These are phyloP conservation scores for Anhinga rufa DNA, from an alignment of 2,113 vertebrate species.

Conservation along the genomic window DNA sequence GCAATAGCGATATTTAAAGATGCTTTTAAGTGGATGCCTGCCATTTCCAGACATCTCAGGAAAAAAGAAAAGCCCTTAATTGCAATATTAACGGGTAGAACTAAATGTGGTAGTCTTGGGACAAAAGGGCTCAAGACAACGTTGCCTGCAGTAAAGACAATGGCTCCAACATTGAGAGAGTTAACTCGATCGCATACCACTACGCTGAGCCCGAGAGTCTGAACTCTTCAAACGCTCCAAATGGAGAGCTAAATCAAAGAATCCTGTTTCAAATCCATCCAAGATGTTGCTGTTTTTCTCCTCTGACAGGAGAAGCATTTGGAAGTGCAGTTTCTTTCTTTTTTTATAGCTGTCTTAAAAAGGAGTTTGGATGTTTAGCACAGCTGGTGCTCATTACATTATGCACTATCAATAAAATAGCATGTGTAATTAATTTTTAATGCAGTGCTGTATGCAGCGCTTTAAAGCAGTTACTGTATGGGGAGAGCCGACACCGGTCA, in stretches of 20 bases:
- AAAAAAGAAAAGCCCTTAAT: neutral
- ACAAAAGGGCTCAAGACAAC: conserved; percentile 24
- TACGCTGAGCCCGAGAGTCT: conserved; percentile 44
- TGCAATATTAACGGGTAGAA: neutral
- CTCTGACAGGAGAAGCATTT: conserved; percentile 81
- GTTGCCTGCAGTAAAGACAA: neutral
- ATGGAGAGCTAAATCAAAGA: conserved; percentile 79
- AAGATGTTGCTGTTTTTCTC: conserved; percentile 80
- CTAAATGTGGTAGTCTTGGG: neutral
- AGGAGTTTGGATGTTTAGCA: conserved; percentile 87
- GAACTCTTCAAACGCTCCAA: conserved; percentile 72
- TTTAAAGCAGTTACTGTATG: conserved; percentile 78
- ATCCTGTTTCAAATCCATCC: conserved; percentile 77
- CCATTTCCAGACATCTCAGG: conserved; percentile 10
- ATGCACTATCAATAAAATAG: conserved; percentile 90
- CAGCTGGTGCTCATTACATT: conserved; percentile 92
- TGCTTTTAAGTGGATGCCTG: conserved; percentile 44
- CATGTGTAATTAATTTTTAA: conserved; percentile 95
- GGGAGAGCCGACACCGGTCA: conserved; percentile 65
- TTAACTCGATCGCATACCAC: conserved; percentile 45
- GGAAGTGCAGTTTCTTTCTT: conserved; percentile 78
- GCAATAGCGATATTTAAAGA: conserved; percentile 37
- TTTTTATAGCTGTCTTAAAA: conserved; percentile 89
- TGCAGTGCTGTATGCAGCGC: conserved; percentile 79
- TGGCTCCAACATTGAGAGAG: conserved; percentile 57